phyloP scores from a whole-genome alignment of 2,888 invertebrate species.

The Phorcus lineatus region DNA sequence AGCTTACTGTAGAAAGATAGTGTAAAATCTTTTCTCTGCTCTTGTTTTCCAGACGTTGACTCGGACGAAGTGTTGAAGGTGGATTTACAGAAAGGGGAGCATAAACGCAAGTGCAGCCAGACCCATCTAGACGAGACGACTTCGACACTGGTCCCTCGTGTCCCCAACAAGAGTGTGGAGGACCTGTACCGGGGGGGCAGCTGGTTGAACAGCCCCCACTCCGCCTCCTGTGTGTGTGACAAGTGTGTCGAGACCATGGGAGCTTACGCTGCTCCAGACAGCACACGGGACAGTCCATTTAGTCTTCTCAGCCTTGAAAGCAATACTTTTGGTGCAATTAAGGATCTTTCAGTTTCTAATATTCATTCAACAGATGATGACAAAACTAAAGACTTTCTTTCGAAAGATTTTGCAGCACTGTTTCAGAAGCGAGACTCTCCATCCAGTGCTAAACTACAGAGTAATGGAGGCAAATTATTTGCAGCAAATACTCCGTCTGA shows the following conservation, averaged over 20 bases:
- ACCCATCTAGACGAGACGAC: conserved; percentile 54
- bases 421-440: conserved; percentile 29
- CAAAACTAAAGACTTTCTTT: conserved; percentile 69
- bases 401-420: conserved; percentile 61
- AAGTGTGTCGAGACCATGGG: conserved; percentile 43
- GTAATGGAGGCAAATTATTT: not conserved
- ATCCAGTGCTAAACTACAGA: conserved; percentile 32
- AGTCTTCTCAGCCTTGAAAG: conserved; percentile 29
- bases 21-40: too few species aligned
- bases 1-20: too few species aligned
- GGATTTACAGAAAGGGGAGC: conserved; percentile 15
- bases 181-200: conserved; percentile 58
- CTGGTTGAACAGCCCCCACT: not conserved
- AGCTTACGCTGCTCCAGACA: conserved; percentile 44
- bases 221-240: conserved; percentile 20
- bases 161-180: conserved; percentile 70
- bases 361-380: conserved; percentile 67
- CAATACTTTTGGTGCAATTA: conserved; percentile 70
- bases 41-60: not conserved
- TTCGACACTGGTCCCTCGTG: conserved; percentile 64
- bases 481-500: not conserved
- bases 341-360: conserved; percentile 73
- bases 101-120: conserved; percentile 33
- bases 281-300: conserved; percentile 39
- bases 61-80: not conserved